phyloP scores from a whole-genome alignment of 2,113 vertebrate species.

The Plotosus lineatus region DNA sequence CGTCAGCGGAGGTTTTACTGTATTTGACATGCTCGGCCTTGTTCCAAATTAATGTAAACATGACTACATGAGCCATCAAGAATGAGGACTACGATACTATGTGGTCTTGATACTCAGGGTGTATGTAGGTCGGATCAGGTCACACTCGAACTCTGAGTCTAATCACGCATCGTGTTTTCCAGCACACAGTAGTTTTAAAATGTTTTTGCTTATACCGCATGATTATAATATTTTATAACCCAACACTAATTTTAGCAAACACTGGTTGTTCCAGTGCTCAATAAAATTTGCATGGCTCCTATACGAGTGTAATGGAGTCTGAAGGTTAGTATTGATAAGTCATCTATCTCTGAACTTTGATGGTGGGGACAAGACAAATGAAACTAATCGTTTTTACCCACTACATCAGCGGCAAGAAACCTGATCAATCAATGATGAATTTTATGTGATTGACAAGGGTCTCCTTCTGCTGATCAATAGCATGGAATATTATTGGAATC shows the following conservation, averaged over 20 bases:
- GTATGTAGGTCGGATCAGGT: no score
- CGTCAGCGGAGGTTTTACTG: no score
- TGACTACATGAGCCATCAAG: background rate
- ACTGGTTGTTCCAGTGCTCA: background rate
- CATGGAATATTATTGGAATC: background rate
- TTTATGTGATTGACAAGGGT: conserved; percentile 50
- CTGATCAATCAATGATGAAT: conserved; percentile 51
- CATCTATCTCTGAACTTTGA: conserved; percentile 43
- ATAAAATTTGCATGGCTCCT: conserved; percentile 21
- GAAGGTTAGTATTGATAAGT: conserved; percentile 35
- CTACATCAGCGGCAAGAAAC: conserved; percentile 39
- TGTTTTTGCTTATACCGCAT: background rate
- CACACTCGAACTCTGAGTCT: background rate
- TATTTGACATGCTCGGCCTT: background rate
- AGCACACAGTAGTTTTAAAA: background rate
- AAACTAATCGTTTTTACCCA: conserved; percentile 28
- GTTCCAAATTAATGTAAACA: background rate
- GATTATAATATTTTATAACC: background rate
- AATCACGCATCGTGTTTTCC: background rate
- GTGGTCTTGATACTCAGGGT: background rate
- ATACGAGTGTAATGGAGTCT: conserved; percentile 12
- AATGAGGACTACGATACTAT: background rate
- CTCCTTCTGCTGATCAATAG: conserved; percentile 47
- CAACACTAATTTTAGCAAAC: conserved; percentile 3
- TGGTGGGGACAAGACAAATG: background rate